Conservation (phyloP, 2,888 invertebrate genomes). For the Gastrophysa polygoni region DNA sequence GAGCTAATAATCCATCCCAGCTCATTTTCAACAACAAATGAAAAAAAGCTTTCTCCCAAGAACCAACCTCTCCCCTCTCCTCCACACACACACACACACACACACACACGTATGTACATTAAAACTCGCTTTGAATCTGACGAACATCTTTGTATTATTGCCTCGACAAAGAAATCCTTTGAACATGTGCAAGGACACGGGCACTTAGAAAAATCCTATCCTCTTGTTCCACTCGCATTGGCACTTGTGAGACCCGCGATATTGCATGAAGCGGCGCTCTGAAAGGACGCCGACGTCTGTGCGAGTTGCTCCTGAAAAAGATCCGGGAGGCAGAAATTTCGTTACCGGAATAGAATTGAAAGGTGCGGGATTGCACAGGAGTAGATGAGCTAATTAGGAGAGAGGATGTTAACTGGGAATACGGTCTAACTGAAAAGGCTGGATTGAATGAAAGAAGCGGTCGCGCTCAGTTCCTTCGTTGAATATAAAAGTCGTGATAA, state of each 20-base stretch:
- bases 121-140: constrained; percentile 33
- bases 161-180: constrained; percentile 47
- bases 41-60: constrained; percentile 16
- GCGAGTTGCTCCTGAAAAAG: constrained; percentile 3
- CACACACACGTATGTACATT: constrained; percentile 20
- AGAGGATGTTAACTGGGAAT: too few relatives aligned
- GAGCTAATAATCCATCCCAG: constrained; percentile 30
- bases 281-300: constrained; percentile 34
- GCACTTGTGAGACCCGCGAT: constrained; percentile 47
- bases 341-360: background rate
- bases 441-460: too few relatives aligned
- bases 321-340: background rate
- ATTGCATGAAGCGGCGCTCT: constrained; percentile 44
- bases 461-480: too few relatives aligned
- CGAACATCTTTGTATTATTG: constrained; percentile 44
- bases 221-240: constrained; percentile 49
- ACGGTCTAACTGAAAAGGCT: too few relatives aligned
- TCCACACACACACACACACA: constrained; percentile 13
- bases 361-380: background rate
- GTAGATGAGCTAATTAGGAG: background rate
- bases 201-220: constrained; percentile 43
- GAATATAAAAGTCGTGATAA: too few relatives aligned
- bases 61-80: constrained; percentile 10
- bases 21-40: constrained; percentile 26
- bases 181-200: constrained; percentile 48